Evolutionary conservation across 1,140 invertebrate species (phyloP).

Genomic region (Drosophila simulans): DNA sequence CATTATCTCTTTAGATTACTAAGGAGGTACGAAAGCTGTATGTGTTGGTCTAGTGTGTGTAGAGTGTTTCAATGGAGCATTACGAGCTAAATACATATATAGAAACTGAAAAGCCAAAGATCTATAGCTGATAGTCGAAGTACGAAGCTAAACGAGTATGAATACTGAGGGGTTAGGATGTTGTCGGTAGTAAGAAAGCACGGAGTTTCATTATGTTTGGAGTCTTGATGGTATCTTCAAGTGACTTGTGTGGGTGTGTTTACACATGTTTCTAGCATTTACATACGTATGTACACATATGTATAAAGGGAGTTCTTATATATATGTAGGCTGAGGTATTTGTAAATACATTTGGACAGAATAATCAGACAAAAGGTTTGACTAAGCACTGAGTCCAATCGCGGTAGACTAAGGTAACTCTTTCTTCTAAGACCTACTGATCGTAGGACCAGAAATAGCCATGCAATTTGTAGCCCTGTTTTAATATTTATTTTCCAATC

Average conservation of each 20-base stretch:
- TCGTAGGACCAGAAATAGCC: slow-evolving; percentile 4
- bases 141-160: slow-evolving; percentile 68
- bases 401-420: background rate
- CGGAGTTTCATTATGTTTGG: slow-evolving; percentile 18
- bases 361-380: slow-evolving; percentile 2
- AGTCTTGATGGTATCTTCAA: slow-evolving; percentile 17
- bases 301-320: slow-evolving; percentile 9
- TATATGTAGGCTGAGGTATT: background rate
- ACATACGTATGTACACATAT: slow-evolving; percentile 34
- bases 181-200: slow-evolving; percentile 62
- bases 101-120: slow-evolving; percentile 59
- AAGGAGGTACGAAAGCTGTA: slow-evolving; percentile 52
- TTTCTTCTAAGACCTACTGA: slow-evolving; percentile 1
- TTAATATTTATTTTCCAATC: background rate
- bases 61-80: slow-evolving; percentile 24
- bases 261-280: slow-evolving; percentile 49
- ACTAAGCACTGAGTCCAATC: background rate
- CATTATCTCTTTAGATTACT: slow-evolving; percentile 55
- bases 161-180: slow-evolving; percentile 17
- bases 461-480: slow-evolving; percentile 16
- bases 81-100: slow-evolving; percentile 53
- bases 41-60: slow-evolving; percentile 22
- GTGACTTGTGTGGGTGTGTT: slow-evolving; percentile 28
- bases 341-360: slow-evolving; percentile 1
- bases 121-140: slow-evolving; percentile 64